These are phyloP conservation scores for Andricus curvator DNA, from an alignment of 2,888 invertebrate genomes.

Conservation along the genomic window DNA sequence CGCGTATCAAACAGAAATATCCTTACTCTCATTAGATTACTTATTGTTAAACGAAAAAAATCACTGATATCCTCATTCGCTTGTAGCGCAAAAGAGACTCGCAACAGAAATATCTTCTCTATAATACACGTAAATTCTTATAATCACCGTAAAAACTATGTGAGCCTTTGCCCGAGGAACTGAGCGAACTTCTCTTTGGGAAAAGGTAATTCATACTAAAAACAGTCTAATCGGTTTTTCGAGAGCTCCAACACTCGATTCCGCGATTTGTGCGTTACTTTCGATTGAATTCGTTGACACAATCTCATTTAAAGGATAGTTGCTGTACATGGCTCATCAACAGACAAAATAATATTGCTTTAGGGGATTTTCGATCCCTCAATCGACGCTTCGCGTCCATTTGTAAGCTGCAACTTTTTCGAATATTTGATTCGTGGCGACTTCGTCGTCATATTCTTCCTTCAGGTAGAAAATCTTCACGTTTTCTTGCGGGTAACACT, in stretches of 20 bases:
- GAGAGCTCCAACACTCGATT: not conserved
- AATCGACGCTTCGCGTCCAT: conserved; percentile 71
- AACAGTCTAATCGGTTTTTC: conserved; percentile 21
- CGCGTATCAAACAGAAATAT: conserved; percentile 11
- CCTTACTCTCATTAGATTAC: not conserved
- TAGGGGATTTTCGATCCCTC: conserved; percentile 43
- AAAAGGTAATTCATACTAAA: conserved; percentile 40
- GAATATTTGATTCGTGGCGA: conserved; percentile 66
- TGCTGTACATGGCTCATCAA: conserved; percentile 9
- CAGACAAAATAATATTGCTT: conserved; percentile 42
- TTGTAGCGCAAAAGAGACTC: conserved; percentile 1
- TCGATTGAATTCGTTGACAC: conserved; percentile 12
- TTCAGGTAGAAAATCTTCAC: conserved; percentile 71
- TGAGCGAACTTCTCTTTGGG: conserved; percentile 21
- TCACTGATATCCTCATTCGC: conserved; percentile 29
- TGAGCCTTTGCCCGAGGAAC: conserved; percentile 24
- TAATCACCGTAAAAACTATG: conserved; percentile 20
- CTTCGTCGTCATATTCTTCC: conserved; percentile 70
- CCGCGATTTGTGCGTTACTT: conserved; percentile 28
- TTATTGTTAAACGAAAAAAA: conserved; percentile 13
- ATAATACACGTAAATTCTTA: conserved; percentile 44
- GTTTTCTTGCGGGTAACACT: conserved; percentile 77
- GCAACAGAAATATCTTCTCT: conserved; percentile 44
- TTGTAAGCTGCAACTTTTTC: conserved; percentile 70
- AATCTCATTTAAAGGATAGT: not conserved